Percentiles rank a stretch among this genome's conserved stretches.
Evolutionary conservation across 2,113 vertebrate genomes (phyloP).

Genomic region (Noturus placidus): DNA sequence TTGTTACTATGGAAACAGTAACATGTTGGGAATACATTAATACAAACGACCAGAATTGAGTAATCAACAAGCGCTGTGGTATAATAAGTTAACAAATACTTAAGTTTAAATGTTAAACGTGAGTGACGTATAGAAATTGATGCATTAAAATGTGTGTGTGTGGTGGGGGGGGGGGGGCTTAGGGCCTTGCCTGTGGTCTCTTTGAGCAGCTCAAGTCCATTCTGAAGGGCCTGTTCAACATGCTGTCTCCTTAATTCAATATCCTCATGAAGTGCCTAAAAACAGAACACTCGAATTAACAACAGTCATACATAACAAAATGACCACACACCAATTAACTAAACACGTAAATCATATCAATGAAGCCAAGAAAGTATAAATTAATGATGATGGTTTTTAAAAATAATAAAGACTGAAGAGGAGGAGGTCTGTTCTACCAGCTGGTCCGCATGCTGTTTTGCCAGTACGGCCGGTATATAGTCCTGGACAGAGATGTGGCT

Average conservation of each 20-base stretch:
- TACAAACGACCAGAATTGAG: neutral
- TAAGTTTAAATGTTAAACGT: neutral
- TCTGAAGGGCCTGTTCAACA: conserved; percentile 88
- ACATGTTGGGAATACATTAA: neutral
- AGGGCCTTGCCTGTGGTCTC: conserved; percentile 90
- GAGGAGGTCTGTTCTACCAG: conserved; percentile 79
- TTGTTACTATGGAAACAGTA: neutral
- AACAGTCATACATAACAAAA: conserved; percentile 7
- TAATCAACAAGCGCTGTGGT: neutral
- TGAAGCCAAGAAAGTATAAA: conserved; percentile 63
- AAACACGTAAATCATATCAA: conserved; percentile 45
- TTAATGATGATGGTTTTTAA: neutral
- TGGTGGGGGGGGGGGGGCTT: too few species aligned
- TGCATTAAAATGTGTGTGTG: neutral
- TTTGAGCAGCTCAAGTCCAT: conserved; percentile 94
- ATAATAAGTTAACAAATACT: neutral
- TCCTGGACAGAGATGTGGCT: conserved; percentile 82
- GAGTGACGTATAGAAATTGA: neutral
- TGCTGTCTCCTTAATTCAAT: conserved; percentile 85
- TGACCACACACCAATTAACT: conserved; percentile 1
- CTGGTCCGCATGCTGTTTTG: conserved; percentile 85
- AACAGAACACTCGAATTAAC: conserved; percentile 46
- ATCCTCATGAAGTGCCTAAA: conserved; percentile 87
- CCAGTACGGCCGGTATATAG: conserved; percentile 78
- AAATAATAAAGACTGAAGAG: conserved; percentile 41